Evolutionary conservation across 2,113 vertebrate genomes (phyloP).

Genomic region (Myotis davidii): DNA sequence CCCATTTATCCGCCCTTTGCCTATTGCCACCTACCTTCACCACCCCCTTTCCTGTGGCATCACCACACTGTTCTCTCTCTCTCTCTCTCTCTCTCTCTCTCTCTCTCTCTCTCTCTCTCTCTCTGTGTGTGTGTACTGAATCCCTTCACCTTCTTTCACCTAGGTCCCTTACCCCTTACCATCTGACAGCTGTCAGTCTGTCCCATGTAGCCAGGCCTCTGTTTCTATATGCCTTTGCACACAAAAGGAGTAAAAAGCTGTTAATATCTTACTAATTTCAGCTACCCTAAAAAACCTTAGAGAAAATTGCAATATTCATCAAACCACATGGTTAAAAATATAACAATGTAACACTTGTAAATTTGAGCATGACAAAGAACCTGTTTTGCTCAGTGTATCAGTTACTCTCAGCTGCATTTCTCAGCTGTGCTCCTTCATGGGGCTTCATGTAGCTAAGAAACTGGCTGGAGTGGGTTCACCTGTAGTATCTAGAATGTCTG

Average conservation of each 20-base stretch:
- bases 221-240: background rate
- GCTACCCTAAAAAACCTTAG: background rate
- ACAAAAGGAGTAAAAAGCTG: background rate
- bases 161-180: no score
- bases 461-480: background rate
- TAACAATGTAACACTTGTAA: background rate
- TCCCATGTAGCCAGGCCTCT: no score
- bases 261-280: constrained; percentile 9
- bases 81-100: no score
- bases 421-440: background rate
- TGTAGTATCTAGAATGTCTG: background rate
- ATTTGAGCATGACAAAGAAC: background rate
- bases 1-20: background rate
- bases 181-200: no score
- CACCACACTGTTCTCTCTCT: background rate
- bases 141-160: no score
- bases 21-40: background rate
- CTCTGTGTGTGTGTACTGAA: no score
- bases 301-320: background rate
- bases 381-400: background rate
- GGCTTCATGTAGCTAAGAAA: background rate
- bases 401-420: background rate
- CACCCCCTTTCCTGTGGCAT: background rate
- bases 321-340: background rate
- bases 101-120: no score